Evolutionary conservation across 2,888 invertebrate species (phyloP), one percentile per base, ranked within the genome.

Genomic region (Carcina quercana): DNA sequence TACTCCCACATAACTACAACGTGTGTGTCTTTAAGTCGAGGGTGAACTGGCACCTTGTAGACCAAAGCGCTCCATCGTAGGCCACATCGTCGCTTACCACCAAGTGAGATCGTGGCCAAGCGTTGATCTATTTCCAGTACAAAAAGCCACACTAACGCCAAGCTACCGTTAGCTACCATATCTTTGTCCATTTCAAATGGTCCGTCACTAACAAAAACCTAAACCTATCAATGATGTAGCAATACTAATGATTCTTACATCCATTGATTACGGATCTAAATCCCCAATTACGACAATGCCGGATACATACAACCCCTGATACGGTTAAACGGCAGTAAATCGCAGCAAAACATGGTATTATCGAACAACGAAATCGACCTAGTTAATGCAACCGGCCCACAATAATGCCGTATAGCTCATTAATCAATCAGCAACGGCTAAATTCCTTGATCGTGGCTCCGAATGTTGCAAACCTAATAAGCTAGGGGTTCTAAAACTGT

Each of bases 381-480:
- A 58, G 54, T 60, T 74, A 48, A 39, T 41, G 51, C 56, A 65
- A 65, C 47, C 42, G 48, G 41, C 47, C 36, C 32, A 43, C 41
- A 47, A 47, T 50, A 43, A 46, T 43, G 40, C 47, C 42, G 35
- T 34, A 42, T 47, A 45, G 50, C 52, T 65, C 63, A 63, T 71
- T 64, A 66, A 69, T 67, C 65, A 67, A 68, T 64, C 57, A 48
- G 37, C 42, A 45, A 53, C 2, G 13, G 8, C 5, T 29, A 25
- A 34, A 61, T 59, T 59, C 63, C 55, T 53, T 53, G 55, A 47
- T 67, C 62, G 60, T 59, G 50, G 47, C 25, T 53, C 13, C 21
- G 42, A 42, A 52, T 63, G 60, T 61, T 58, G 66, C 59, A 68
- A 72, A 37, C 38, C 40, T 42, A 46, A n/a, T n/a, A n/a, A n/a